These are phyloP conservation scores for Venusia cambrica DNA, from an alignment of 2,888 invertebrate genomes.

Conservation along the genomic window DNA sequence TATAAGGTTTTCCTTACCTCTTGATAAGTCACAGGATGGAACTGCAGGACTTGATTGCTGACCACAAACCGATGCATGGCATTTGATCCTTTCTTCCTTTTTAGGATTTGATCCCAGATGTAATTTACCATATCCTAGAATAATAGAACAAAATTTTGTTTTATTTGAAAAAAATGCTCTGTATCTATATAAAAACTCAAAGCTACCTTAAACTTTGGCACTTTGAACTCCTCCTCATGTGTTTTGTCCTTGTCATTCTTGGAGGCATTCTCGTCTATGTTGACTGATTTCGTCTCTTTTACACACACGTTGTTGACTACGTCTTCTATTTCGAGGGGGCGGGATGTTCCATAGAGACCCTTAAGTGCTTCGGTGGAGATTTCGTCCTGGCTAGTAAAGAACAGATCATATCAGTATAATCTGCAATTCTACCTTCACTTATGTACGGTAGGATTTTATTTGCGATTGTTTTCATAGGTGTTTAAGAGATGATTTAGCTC, in stretches of 20 bases:
- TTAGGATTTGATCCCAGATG: constrained; percentile 84
- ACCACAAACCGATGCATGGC: constrained; percentile 81
- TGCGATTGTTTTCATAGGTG: too few species aligned
- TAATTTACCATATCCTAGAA: constrained; percentile 84
- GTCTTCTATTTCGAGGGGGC: constrained; percentile 71
- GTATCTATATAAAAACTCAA: not conserved
- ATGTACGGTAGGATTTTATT: too few species aligned
- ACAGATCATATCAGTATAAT: too few species aligned
- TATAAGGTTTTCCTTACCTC: constrained; percentile 81
- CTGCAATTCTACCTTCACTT: too few species aligned
- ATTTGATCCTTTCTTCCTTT: constrained; percentile 80
- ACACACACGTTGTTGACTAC: constrained; percentile 68
- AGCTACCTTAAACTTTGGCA: constrained; percentile 83
- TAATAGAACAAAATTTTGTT: too few species aligned
- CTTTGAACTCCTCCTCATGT: constrained; percentile 57
- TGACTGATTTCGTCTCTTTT: constrained; percentile 57
- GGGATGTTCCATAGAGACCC: constrained; percentile 86
- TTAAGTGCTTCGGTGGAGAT: constrained; percentile 87
- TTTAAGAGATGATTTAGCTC: constrained; percentile 5
- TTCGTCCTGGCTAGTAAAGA: constrained; percentile 90
- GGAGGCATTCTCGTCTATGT: constrained; percentile 55
- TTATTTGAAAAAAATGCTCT: too few species aligned
- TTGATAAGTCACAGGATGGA: constrained; percentile 85
- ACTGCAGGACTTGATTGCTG: constrained; percentile 86
- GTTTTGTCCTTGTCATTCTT: constrained; percentile 62